Evolutionary conservation across 2,888 invertebrate species (phyloP), one percentile per base, ranked within the genome.

Genomic region (Dasypolia templi): DNA sequence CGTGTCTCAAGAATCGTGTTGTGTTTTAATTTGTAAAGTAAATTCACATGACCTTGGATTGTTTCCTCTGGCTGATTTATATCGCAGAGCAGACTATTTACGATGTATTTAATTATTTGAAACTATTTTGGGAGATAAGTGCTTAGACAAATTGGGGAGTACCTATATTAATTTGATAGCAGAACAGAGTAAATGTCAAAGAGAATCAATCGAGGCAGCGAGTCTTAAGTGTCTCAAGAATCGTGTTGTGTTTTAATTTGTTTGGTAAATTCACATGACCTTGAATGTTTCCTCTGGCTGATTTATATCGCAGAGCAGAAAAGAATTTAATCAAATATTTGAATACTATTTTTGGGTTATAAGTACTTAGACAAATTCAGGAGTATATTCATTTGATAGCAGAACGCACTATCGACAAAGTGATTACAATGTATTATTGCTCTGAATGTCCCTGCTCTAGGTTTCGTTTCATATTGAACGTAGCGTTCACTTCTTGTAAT

Each of bases 31-130:
- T 71, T 67, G 55, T 69, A 58, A 58, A 17, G 32, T 56, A 61
- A 70, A 64, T 56, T 79, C 86, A 44, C 84, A 84, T 62, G 79
- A 56, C 85, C 85, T 79, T 85, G 81, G 65, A 81, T n/a, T 84
- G 84, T 85, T 86, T 65, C 46, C 58, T 46, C 46, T 0, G 39
- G 55, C 69, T 59, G 56, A 73, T 71, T 83, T 73, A 70, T 61
- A 63, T 64, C 44, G 0, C 35, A 42, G 51, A 61, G 70, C 42
- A 56, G 61, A 69, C n/a, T n/a, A n/a, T n/a, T n/a, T n/a, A n/a
- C n/a, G n/a, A n/a, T n/a, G n/a, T n/a, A n/a, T n/a, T n/a, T n/a
- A n/a, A n/a, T n/a, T 62, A 59, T 53, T 59, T 70, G 22, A 22
- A 46, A 64, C 56, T 61, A 73, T 75, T n/a, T 81, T 67, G 53